Conservation (phyloP, 2,113 vertebrate species). For the Myrmecophaga tridactyla region DNA sequence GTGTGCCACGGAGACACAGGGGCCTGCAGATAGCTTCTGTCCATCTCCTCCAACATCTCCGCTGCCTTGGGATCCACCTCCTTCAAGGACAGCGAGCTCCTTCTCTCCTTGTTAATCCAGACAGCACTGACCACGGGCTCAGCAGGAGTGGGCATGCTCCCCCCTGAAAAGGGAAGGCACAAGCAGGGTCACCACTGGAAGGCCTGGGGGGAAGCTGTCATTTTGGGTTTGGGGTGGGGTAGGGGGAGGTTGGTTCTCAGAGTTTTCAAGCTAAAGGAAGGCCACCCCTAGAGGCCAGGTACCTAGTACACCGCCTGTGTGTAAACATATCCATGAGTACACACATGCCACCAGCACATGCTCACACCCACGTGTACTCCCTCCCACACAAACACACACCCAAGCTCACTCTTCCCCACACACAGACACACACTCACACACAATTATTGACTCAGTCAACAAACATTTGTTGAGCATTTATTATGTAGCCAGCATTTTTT, state of each 20-base stretch:
- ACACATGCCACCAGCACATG: neutral
- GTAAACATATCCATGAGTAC: no score
- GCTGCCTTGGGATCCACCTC: neutral
- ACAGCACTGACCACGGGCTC: slow-evolving; percentile 45
- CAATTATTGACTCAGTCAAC: neutral
- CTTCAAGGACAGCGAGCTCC: neutral
- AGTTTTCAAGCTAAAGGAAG: neutral
- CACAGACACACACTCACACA: neutral
- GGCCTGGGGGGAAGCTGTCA: no score
- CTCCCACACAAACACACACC: neutral
- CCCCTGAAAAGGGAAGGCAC: slow-evolving; percentile 60
- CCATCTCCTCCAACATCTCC: neutral
- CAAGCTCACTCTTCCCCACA: no score
- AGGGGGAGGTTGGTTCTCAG: neutral
- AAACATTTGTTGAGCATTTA: no score
- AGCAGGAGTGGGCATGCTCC: neutral
- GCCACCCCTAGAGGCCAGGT: neutral
- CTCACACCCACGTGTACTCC: neutral
- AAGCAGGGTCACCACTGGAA: neutral
- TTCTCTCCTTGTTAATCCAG: slow-evolving; percentile 72
- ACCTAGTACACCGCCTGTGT: no score
- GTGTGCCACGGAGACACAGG: slow-evolving; percentile 2
- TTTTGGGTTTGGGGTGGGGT: no score
- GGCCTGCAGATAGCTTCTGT: neutral
- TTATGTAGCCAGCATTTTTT: neutral